Evolutionary conservation across 1,140 invertebrate genomes (phyloP).

Genomic region (Dryas iulia): DNA sequence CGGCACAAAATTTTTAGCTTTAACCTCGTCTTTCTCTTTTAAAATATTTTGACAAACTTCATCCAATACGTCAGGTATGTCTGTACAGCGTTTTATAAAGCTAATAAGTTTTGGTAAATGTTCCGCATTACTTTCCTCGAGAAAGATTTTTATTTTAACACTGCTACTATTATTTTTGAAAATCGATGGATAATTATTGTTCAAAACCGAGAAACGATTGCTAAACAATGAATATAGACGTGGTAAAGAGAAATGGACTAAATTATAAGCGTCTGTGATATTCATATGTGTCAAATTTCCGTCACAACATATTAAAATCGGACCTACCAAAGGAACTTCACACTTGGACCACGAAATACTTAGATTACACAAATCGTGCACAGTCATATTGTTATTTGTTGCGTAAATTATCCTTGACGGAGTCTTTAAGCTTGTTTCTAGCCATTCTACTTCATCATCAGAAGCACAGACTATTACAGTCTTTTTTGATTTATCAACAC

Average conservation of each 20-base stretch:
- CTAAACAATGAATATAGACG: slow-evolving; percentile 61
- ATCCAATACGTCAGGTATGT: slow-evolving; percentile 48
- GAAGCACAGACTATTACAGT: slow-evolving; percentile 64
- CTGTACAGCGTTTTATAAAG: slow-evolving; percentile 66
- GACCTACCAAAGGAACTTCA: slow-evolving; percentile 52
- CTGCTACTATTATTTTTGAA: slow-evolving; percentile 45
- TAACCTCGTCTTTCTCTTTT: slow-evolving; percentile 48
- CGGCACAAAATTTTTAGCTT: slow-evolving; percentile 55
- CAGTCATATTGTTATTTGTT: slow-evolving; percentile 54
- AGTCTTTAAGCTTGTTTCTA: slow-evolving; percentile 42
- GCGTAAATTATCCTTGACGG: slow-evolving; percentile 49
- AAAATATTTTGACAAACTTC: slow-evolving; percentile 47
- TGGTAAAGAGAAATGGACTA: slow-evolving; percentile 69
- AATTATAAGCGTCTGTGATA: slow-evolving; percentile 59
- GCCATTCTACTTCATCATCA: slow-evolving; percentile 55
- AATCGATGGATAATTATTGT: slow-evolving; percentile 67
- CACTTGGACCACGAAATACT: slow-evolving; percentile 54
- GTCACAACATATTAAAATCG: slow-evolving; percentile 69
- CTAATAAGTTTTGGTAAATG: slow-evolving; percentile 70
- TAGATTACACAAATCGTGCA: slow-evolving; percentile 58
- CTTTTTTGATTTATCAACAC: slow-evolving; percentile 49
- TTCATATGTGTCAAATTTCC: slow-evolving; percentile 68
- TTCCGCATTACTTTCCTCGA: slow-evolving; percentile 60
- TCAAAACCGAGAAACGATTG: slow-evolving; percentile 67
- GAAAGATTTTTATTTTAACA: slow-evolving; percentile 62